Base-by-base conservation (phyloP, 1,140 invertebrate species). In the Aphidius ervi region DNA sequence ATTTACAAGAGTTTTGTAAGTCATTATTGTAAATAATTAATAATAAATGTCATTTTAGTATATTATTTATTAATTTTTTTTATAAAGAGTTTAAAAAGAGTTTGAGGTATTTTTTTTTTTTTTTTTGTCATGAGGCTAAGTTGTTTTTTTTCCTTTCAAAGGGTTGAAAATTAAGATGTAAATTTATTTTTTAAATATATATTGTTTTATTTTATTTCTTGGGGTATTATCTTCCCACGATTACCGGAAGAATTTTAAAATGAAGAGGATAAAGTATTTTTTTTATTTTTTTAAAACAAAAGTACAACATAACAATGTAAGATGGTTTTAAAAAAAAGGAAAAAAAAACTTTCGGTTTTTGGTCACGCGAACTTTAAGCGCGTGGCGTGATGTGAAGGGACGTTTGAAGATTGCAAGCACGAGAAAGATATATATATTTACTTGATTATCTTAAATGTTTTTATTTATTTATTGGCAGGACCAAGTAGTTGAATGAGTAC, bases 321-420 rank as follows among this genome's bases (percentile, higher is more conserved):
- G 10, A 16, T 41, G 0, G 42, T 5, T 50, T 42, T 3, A 1
- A 5, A 20, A 54, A 54, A 49, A 49, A 10, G 16, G 31, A 45
- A 59, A 59, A 59, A 59, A 55, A 42, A 39, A 23, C 10, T 47
- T 54, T 47, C 5, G 59, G 53, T 46, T 61, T 56, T 61, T 40
- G 59, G 47, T 61, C 59, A 61, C 59, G 59, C 59, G 53, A 61
- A 47, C 59, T 49, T n/a, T 54, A 31, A 45, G 59, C 59, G 45
- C 53, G 59, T 61, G 59, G 53, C 59, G 59, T 61, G 59, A 56
- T 56, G 46, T 47, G 46, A 41, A 60, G 59, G 40, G 52, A 61
- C 59, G 53, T 61, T 49, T 56, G 42, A 49, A 52, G 48, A 59
- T 59, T 53, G 49, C 48, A 42, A 48, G 49, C 58, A 59, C 58